A percentile compares a stretch with the other conserved stretches of the same genome.
phyloP scores from a whole-genome alignment of 2,113 vertebrate genomes.

The Phaethon lepturus region DNA sequence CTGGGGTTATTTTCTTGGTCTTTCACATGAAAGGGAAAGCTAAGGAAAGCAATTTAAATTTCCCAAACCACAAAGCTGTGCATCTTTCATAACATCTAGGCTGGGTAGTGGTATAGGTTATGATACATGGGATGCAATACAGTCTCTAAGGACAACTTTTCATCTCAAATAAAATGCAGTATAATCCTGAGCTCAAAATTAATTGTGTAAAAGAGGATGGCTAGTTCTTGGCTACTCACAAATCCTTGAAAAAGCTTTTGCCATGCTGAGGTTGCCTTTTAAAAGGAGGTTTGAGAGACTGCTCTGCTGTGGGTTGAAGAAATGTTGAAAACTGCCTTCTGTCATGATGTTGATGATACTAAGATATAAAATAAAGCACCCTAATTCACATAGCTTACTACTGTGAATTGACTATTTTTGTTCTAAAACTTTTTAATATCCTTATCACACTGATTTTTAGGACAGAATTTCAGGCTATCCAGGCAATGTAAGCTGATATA shows the following conservation, averaged over 20 bases:
- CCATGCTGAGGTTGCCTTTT: background rate
- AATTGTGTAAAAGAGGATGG: background rate
- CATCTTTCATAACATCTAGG: constrained; percentile 12
- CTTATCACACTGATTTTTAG: background rate
- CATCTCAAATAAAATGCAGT: background rate
- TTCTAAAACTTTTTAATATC: background rate
- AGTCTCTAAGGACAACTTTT: constrained; percentile 15
- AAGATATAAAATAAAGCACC: background rate
- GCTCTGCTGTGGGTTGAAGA: background rate
- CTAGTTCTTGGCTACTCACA: background rate
- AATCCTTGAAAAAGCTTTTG: background rate
- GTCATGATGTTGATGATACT: background rate
- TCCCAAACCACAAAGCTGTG: constrained; percentile 10
- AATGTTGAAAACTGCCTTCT: background rate
- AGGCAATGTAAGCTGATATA: background rate
- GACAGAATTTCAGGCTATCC: background rate
- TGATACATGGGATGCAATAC: background rate
- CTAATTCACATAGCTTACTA: background rate
- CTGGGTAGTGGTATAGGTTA: background rate
- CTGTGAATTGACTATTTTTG: background rate
- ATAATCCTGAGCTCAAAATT: constrained; percentile 7
- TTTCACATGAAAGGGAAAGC: background rate
- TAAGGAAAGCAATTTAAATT: constrained; percentile 44
- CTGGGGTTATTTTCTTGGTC: background rate
- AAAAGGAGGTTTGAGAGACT: background rate